Percentiles rank a stretch among this genome's conserved stretches.
phyloP scores from a whole-genome alignment of 2,113 vertebrate genomes.

The Herpailurus yagouaroundi region DNA sequence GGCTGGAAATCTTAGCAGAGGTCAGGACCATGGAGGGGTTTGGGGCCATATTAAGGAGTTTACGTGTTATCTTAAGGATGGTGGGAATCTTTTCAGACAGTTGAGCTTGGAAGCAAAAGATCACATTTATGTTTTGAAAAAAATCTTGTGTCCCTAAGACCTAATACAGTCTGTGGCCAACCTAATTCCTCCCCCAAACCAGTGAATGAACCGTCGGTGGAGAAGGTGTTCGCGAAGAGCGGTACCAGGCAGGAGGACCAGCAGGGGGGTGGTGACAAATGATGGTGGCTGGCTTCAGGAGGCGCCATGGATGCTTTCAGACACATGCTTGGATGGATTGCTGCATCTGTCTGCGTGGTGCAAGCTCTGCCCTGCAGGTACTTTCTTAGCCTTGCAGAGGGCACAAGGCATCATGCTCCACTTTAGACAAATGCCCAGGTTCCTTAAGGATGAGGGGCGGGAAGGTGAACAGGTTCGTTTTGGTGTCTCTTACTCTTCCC shows the following conservation, averaged over 20 bases:
- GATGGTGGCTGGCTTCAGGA: neutral
- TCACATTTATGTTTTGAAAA: neutral
- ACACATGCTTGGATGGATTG: accelerated
- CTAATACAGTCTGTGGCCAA: neutral
- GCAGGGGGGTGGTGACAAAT: neutral
- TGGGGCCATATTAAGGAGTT: neutral
- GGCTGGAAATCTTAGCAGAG: neutral
- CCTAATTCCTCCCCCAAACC: neutral
- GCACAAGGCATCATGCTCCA: neutral
- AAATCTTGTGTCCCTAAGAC: neutral
- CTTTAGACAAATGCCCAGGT: neutral
- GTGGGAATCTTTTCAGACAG: neutral
- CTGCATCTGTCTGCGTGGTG: neutral
- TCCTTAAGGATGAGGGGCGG: neutral
- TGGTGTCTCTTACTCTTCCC: neutral
- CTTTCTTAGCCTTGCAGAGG: neutral
- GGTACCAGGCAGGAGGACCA: neutral
- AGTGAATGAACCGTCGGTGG: no score
- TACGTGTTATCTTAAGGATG: neutral
- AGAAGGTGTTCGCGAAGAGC: neutral
- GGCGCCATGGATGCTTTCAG: accelerated
- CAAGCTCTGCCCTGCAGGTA: neutral
- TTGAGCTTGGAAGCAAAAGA: neutral
- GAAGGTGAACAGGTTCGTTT: neutral
- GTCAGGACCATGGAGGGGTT: neutral